A percentile compares a stretch with the other conserved stretches of the same genome.
These are phyloP conservation scores for Lerista edwardsae DNA, from an alignment of 2,797 vertebrate species.

Conservation along the genomic window DNA sequence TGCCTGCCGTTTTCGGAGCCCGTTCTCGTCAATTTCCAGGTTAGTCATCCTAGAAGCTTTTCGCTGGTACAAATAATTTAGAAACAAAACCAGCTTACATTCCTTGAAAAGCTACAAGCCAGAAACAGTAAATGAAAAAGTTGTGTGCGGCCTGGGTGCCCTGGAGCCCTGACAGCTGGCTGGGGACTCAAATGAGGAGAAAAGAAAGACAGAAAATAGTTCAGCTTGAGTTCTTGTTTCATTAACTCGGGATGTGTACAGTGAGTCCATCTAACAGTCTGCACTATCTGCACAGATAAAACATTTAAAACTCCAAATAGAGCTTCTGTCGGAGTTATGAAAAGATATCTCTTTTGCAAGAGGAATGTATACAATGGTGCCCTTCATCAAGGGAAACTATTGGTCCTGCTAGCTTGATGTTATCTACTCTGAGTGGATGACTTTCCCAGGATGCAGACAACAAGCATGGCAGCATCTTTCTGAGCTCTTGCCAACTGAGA, in stretches of 20 bases:
- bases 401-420: too few species aligned
- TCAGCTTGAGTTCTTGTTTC: conserved; percentile 22
- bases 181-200: conserved; percentile 46
- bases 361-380: too few species aligned
- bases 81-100: conserved; percentile 16
- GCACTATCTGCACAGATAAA: not conserved
- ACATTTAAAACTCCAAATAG: not conserved
- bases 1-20: not conserved
- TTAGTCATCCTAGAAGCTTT: conserved; percentile 39
- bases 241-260: conserved; percentile 19
- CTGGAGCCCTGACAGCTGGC: conserved; percentile 40
- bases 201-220: conserved; percentile 55
- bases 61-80: conserved; percentile 28
- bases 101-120: conserved; percentile 34
- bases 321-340: not conserved
- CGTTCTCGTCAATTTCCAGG: conserved; percentile 30
- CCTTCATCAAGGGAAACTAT: too few species aligned
- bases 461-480: too few species aligned
- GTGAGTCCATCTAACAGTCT: not conserved
- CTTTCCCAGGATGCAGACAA: too few species aligned
- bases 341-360: not conserved
- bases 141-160: conserved; percentile 43
- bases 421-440: too few species aligned
- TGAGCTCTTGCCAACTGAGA: too few species aligned
- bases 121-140: conserved; percentile 35